phyloP scores from a whole-genome alignment of 2,888 invertebrate genomes.

The Cephus sareptanus region DNA sequence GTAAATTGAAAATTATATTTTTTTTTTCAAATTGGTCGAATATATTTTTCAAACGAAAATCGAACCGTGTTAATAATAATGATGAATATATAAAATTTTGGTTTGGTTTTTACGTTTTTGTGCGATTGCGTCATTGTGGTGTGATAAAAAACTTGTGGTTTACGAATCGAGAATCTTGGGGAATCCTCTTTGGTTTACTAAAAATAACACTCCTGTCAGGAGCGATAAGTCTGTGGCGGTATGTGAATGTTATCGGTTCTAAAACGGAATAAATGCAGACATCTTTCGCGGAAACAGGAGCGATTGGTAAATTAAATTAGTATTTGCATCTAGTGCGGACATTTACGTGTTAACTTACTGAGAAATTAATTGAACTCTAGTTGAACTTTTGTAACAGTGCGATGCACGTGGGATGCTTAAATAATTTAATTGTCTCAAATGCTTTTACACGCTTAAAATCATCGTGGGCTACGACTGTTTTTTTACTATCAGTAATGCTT shows the following conservation, averaged over 20 bases:
- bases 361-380: slow-evolving; percentile 37
- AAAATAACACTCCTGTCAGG: not conserved
- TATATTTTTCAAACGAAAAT: too few species aligned
- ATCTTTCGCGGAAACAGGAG: slow-evolving; percentile 23
- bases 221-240: not conserved
- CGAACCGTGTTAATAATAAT: too few species aligned
- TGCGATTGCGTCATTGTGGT: not conserved
- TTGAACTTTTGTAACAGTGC: slow-evolving; percentile 31
- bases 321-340: not conserved
- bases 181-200: not conserved
- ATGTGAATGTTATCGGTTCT: not conserved
- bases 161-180: not conserved
- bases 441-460: not conserved
- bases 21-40: too few species aligned
- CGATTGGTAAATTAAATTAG: not conserved
- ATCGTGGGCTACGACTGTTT: not conserved
- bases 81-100: too few species aligned
- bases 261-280: not conserved
- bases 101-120: too few species aligned
- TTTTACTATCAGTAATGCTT: not conserved
- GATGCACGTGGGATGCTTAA: slow-evolving; percentile 18
- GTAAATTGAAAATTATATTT: too few species aligned
- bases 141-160: not conserved
- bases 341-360: slow-evolving; percentile 20
- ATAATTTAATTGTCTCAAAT: not conserved